These are phyloP conservation scores for Drosophila atripex DNA, from an alignment of 2,888 invertebrate species.

Conservation along the genomic window DNA sequence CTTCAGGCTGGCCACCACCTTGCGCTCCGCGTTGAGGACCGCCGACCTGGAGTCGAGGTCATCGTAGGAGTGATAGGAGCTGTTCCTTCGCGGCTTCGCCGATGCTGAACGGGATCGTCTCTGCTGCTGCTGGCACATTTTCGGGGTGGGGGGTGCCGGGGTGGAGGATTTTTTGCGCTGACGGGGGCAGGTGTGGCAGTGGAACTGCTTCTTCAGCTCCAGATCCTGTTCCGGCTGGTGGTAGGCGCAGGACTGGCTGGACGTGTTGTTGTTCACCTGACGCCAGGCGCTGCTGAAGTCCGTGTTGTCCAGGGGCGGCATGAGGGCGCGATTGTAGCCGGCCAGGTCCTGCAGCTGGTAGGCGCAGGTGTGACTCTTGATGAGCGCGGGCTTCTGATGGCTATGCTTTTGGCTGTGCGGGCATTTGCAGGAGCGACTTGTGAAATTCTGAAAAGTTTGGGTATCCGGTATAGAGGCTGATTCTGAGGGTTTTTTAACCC, in stretches of 20 bases:
- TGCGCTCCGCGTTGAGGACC: constrained; percentile 68
- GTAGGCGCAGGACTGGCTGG: constrained; percentile 54
- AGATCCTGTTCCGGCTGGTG: constrained; percentile 55
- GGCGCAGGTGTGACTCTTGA: constrained; percentile 78
- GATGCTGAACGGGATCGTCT: constrained; percentile 63
- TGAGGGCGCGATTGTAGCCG: constrained; percentile 76
- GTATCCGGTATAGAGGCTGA: not conserved
- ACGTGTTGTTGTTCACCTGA: constrained; percentile 66
- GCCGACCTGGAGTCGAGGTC: constrained; percentile 74
- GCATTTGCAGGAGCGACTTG: constrained; percentile 72
- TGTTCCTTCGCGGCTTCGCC: constrained; percentile 76
- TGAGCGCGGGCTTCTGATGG: constrained; percentile 58
- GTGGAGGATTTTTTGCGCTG: constrained; percentile 52
- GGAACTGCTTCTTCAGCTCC: constrained; percentile 53
- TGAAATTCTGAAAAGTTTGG: constrained; percentile 71
- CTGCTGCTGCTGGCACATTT: constrained; percentile 52
- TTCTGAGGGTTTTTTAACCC: constrained; percentile 4
- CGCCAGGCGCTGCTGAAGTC: constrained; percentile 68
- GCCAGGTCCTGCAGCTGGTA: constrained; percentile 81
- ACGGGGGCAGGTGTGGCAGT: constrained; percentile 71
- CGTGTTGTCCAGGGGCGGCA: constrained; percentile 82
- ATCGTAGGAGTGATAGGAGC: constrained; percentile 80
- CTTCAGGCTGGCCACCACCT: constrained; percentile 78
- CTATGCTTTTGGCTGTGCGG: constrained; percentile 59
- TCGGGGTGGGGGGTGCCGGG: constrained; percentile 15